Conservation (phyloP, 2,888 invertebrate genomes). For the Spilarctia lutea region DNA sequence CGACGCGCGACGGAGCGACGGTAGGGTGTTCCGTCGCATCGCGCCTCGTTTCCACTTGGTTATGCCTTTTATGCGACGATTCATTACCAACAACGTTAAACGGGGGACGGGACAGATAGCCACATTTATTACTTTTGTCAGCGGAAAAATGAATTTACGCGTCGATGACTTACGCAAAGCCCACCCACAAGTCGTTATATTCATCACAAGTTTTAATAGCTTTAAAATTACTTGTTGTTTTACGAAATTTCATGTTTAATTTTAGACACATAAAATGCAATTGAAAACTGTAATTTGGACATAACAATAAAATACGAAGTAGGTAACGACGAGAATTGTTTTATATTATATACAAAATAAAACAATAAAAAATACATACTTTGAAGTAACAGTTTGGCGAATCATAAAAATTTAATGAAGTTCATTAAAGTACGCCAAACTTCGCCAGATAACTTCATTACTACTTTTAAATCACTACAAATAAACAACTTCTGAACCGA, state of each 20-base stretch:
- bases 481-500: neutral
- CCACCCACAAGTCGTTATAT: constrained; percentile 47
- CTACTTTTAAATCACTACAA: neutral
- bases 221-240: constrained; percentile 43
- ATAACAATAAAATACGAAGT: neutral
- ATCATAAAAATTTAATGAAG: neutral
- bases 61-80: constrained; percentile 85
- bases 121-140: constrained; percentile 86
- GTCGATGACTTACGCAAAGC: constrained; percentile 60
- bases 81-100: constrained; percentile 79
- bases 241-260: constrained; percentile 11
- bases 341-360: neutral
- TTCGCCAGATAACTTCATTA: neutral
- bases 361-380: neutral
- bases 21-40: constrained; percentile 48
- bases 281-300: neutral
- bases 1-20: constrained; percentile 25
- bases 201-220: constrained; percentile 48
- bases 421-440: neutral
- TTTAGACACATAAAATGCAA: neutral
- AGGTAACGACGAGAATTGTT: neutral
- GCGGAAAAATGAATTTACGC: constrained; percentile 85
- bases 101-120: constrained; percentile 81
- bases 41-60: constrained; percentile 83
- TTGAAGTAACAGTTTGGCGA: neutral